Evolutionary conservation across 23 tunicate genomes (phyloP).

Genomic region (Halocynthia aurantium): DNA sequence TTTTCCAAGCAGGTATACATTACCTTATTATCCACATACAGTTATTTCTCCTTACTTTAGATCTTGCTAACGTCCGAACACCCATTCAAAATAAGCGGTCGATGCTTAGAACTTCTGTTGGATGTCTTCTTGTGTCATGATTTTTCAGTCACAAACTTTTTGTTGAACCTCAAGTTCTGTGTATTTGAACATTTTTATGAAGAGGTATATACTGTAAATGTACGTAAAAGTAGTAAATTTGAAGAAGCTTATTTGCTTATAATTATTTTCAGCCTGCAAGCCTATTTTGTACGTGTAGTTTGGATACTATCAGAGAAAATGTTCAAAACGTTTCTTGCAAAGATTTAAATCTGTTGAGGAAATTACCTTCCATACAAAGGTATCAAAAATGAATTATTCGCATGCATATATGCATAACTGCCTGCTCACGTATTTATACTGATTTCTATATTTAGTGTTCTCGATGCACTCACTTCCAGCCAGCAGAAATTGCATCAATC

Average conservation of each 20-base stretch:
- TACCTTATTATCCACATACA: too few relatives aligned
- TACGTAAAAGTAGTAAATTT: background rate
- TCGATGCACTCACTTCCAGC: too few relatives aligned
- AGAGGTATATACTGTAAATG: conserved; percentile 20
- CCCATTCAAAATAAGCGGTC: conserved; percentile 68
- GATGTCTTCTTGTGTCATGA: conserved; percentile 81
- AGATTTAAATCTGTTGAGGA: conserved; percentile 7
- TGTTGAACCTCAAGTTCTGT: conserved; percentile 63
- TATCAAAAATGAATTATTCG: background rate
- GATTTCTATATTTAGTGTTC: too few relatives aligned
- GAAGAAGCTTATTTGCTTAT: background rate
- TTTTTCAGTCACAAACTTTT: conserved; percentile 63
- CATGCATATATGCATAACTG: too few relatives aligned
- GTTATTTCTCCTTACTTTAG: conserved; percentile 16
- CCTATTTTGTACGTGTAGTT: conserved; percentile 27
- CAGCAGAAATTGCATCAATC: too few relatives aligned
- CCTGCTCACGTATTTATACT: too few relatives aligned
- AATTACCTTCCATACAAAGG: conserved; percentile 42
- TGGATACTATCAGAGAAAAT: background rate
- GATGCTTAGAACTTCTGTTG: conserved; percentile 45
- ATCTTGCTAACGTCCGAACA: conserved; percentile 33
- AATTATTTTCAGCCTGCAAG: conserved; percentile 28
- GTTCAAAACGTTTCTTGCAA: conserved; percentile 21
- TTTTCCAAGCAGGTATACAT: too few relatives aligned
- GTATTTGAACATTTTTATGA: conserved; percentile 65